phyloP scores from a whole-genome alignment of 2,797 vertebrate genomes.

The Chrosomus eos region DNA sequence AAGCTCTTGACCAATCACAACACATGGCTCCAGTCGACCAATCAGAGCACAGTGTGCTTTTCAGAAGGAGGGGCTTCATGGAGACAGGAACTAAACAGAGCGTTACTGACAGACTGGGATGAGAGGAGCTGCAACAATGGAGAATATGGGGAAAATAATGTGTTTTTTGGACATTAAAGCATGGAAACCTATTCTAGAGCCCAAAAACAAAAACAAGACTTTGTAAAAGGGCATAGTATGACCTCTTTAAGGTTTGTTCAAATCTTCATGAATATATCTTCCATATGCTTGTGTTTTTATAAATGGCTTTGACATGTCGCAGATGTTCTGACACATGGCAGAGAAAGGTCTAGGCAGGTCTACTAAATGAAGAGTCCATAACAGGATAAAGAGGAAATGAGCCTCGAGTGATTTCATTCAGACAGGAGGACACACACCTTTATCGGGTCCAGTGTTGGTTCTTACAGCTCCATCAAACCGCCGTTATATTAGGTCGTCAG shows the following conservation, averaged over 20 bases:
- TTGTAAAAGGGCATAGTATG: background rate
- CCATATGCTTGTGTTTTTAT: slow-evolving; percentile 12
- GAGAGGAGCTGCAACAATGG: background rate
- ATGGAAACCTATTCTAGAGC: background rate
- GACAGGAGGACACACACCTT: slow-evolving; percentile 12
- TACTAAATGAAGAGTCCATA: slow-evolving; percentile 23
- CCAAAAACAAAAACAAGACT: background rate
- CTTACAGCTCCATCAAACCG: background rate
- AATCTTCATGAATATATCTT: background rate
- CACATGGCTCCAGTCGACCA: no score
- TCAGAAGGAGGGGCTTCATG: no score
- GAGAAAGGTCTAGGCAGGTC: slow-evolving; percentile 34
- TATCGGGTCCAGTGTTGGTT: background rate
- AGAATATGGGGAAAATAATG: background rate
- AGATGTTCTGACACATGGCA: slow-evolving; percentile 46
- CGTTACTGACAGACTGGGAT: background rate
- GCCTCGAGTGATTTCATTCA: slow-evolving; percentile 23
- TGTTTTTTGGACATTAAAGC: background rate
- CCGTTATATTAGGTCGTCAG: background rate
- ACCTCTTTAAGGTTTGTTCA: background rate
- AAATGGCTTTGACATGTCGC: slow-evolving; percentile 10
- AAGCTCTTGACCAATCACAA: background rate
- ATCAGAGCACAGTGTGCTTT: no score
- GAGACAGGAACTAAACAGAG: no score
- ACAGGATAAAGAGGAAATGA: slow-evolving; percentile 38